Evolutionary conservation across 1,140 invertebrate genomes (phyloP), one percentile per base, ranked within the genome.

Genomic region (Rhynchophorus ferrugineus): DNA sequence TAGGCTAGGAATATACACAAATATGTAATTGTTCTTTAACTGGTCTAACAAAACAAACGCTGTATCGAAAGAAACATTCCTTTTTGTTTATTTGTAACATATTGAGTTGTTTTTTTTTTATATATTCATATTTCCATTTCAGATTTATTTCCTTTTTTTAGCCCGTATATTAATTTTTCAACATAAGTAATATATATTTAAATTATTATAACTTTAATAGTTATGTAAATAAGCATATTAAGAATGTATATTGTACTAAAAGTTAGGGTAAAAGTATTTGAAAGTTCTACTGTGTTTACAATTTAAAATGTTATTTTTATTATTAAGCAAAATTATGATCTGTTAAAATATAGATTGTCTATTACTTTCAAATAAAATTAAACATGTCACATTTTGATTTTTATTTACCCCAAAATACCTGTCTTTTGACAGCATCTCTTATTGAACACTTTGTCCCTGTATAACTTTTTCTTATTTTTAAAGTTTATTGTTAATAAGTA

Each of bases 241-340:
- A 49, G 22, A 37, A 49, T 49, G 47, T 49, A 49, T 49, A 49
- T 49, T 49, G 19, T 49, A 21, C 36, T 38, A 49, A 49, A 29
- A 22, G 45, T 47, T n/a, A 49, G 33, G 5, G 11, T 29, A 22
- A 24, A 49, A 22, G 13, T 49, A 41, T 36, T n/a, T 49, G 47
- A 49, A 41, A 20, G 9, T n/a, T 49, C 24, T 29, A 29, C 24
- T 41, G 8, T 41, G 47, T 49, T 49, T 49, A 49, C 41, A 20
- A 39, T 41, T 41, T 49, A 36, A 11, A 21, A 47, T 16, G n/a
- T 11, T 36, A 16, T 16, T 47, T 34, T 47, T 47, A 44, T 2
- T 16, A 45, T 29, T 29, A 47, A 49, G 34, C 47, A 49, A 49
- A 49, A 49, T 49, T 49, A 49, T 49, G 47, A 49, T 49, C 47